phyloP scores from a whole-genome alignment of 1,140 invertebrate species.

The Trichonephila clavipes region DNA sequence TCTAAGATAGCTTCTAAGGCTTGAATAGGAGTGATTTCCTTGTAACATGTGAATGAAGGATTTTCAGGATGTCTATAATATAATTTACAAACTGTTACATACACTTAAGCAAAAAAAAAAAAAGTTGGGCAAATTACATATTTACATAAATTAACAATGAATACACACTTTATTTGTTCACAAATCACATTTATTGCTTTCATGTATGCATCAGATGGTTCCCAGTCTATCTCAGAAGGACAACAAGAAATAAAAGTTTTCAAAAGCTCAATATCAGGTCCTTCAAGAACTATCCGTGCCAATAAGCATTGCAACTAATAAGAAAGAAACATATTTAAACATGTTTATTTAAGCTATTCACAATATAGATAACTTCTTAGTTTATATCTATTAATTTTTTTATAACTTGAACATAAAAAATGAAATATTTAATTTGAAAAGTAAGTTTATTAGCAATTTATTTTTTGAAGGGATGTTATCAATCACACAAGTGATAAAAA shows the following conservation, averaged over 20 bases:
- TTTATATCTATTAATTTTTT: no score
- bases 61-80: slow-evolving; percentile 45
- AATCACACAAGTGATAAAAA: no score
- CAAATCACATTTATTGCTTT: slow-evolving; percentile 65
- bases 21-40: not conserved
- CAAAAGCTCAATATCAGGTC: slow-evolving; percentile 47
- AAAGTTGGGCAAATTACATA: not conserved
- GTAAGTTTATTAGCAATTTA: no score
- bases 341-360: no score
- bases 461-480: no score
- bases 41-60: not conserved
- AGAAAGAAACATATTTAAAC: not conserved
- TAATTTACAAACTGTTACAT: not conserved
- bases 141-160: not conserved
- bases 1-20: slow-evolving; percentile 36
- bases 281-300: slow-evolving; percentile 63
- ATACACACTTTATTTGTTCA: slow-evolving; percentile 49
- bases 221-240: slow-evolving; percentile 66
- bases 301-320: slow-evolving; percentile 56
- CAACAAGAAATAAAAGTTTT: slow-evolving; percentile 66
- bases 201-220: slow-evolving; percentile 72
- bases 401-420: no score
- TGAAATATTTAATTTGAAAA: no score
- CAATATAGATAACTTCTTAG: no score
- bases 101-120: not conserved